Conservation (phyloP, 2,888 invertebrate genomes). For the Stenoptilia bipunctidactyla region DNA sequence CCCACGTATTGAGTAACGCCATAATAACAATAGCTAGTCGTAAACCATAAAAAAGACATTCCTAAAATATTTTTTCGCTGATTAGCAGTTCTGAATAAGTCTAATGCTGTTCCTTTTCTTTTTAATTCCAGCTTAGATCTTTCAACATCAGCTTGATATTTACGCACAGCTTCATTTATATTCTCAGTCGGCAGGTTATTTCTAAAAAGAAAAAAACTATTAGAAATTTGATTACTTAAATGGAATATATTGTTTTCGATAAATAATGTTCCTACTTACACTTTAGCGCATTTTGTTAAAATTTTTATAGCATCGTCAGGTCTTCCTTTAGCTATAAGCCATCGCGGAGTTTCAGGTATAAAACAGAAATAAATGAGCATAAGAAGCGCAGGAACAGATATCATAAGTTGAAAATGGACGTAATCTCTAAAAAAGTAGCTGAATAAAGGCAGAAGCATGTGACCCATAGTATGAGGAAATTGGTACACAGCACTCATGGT, state of each 20-base stretch:
- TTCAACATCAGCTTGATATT: slow-evolving; percentile 25
- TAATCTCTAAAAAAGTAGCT: slow-evolving; percentile 76
- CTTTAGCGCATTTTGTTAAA: slow-evolving; percentile 74
- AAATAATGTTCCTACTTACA: slow-evolving; percentile 23
- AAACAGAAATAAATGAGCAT: slow-evolving; percentile 76
- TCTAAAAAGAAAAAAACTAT: slow-evolving; percentile 32
- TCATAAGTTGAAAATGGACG: slow-evolving; percentile 73
- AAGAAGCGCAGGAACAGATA: slow-evolving; percentile 68
- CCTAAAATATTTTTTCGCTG: slow-evolving; percentile 76
- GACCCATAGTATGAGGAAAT: slow-evolving; percentile 75
- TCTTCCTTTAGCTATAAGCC: slow-evolving; percentile 78
- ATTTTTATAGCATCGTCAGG: slow-evolving; percentile 71
- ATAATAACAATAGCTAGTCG: slow-evolving; percentile 80
- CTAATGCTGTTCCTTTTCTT: slow-evolving; percentile 43
- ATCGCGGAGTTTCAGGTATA: slow-evolving; percentile 83
- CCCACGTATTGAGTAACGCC: slow-evolving; percentile 85
- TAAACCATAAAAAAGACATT: slow-evolving; percentile 82
- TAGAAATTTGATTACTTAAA: no score
- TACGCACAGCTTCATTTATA: slow-evolving; percentile 42
- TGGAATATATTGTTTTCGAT: no score
- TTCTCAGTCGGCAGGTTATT: slow-evolving; percentile 48
- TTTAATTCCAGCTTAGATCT: no score
- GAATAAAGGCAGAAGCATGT: slow-evolving; percentile 71
- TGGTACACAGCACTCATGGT: slow-evolving; percentile 73
- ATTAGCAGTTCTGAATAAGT: slow-evolving; percentile 77